A percentile compares a stretch with the other conserved stretches of the same genome.
phyloP scores from a whole-genome alignment of 2,888 invertebrate species.

The Sphaeridia pumilis region DNA sequence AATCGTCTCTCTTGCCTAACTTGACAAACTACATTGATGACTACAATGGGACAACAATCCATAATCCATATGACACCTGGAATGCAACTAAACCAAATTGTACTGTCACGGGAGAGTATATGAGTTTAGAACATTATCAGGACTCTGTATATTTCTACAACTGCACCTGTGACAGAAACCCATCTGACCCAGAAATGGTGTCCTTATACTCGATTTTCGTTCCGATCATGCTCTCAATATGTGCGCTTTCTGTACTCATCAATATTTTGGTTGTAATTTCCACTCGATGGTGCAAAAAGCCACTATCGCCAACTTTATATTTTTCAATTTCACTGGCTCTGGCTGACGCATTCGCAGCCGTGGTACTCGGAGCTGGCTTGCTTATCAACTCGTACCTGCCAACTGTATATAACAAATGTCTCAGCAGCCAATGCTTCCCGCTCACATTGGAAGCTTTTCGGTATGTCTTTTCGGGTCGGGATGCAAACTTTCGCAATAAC shows the following conservation, averaged over 20 bases:
- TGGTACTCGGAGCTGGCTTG: constrained; percentile 45
- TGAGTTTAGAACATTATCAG: no score
- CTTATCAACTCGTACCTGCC: constrained; percentile 47
- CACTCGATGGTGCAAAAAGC: constrained; percentile 47
- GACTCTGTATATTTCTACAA: no score
- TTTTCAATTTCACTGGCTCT: constrained; percentile 50
- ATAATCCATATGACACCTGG: no score
- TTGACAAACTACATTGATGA: no score
- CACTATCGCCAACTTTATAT: constrained; percentile 48
- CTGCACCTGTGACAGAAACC: no score
- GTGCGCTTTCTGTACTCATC: constrained; percentile 45
- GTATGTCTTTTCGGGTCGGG: constrained; percentile 3
- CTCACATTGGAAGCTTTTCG: constrained; percentile 42
- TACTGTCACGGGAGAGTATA: no score
- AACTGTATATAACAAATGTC: constrained; percentile 39
- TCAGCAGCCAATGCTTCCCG: constrained; percentile 38
- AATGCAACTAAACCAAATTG: no score
- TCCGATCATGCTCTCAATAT: constrained; percentile 43
- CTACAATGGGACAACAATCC: no score
- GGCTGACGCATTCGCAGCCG: constrained; percentile 48
- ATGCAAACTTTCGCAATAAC: neutral
- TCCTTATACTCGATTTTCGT: constrained; percentile 15
- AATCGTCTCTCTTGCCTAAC: no score
- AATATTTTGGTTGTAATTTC: constrained; percentile 48
- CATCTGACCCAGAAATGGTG: no score